phyloP scores from a whole-genome alignment of 2,888 invertebrate species.

The Autographa gamma region DNA sequence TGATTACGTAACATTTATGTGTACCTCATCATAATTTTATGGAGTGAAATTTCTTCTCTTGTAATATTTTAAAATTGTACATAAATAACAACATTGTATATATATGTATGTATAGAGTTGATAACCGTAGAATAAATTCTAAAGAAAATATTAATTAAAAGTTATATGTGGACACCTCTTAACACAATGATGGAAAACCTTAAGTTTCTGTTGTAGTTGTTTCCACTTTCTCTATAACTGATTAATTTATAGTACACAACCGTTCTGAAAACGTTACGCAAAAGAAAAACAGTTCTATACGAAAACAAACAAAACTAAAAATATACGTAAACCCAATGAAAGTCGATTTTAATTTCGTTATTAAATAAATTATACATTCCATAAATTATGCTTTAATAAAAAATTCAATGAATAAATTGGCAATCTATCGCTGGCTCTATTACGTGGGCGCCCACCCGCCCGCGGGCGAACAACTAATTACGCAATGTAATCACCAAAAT shows the following conservation, averaged over 20 bases:
- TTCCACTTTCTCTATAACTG: too few species aligned
- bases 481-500: constrained; percentile 27
- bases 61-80: too few species aligned
- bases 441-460: constrained; percentile 1
- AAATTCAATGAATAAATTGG: constrained; percentile 47
- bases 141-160: too few species aligned
- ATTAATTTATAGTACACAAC: too few species aligned
- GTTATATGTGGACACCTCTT: too few species aligned
- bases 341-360: constrained; percentile 34
- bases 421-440: constrained; percentile 24
- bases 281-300: neutral
- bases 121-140: too few species aligned
- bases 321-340: constrained; percentile 15
- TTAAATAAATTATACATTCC: constrained; percentile 49
- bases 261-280: neutral
- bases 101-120: too few species aligned
- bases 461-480: constrained; percentile 33
- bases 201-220: too few species aligned
- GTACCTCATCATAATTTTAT: neutral
- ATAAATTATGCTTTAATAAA: constrained; percentile 38
- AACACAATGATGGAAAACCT: too few species aligned
- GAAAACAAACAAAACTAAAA: neutral
- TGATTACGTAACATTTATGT: neutral
- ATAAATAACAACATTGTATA: too few species aligned
- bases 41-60: neutral